A percentile compares a stretch with the other conserved stretches of the same genome.
Conservation (phyloP, 2,888 invertebrate species). For the Rhodophaea formosa region DNA sequence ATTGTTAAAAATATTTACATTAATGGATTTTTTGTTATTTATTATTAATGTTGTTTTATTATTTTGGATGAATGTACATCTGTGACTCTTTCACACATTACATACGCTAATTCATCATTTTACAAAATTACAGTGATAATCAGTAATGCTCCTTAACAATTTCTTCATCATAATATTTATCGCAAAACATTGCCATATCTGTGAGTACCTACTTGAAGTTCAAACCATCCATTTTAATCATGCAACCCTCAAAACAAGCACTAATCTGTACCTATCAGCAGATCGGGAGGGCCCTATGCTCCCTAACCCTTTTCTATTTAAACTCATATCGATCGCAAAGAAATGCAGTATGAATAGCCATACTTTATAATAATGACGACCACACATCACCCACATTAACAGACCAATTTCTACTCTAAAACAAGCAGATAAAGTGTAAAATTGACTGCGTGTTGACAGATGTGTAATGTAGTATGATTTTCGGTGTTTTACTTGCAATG, state of each 20-base stretch:
- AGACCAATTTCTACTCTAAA: not conserved
- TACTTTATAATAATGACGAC: slow-evolving; percentile 22
- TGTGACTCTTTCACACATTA: too few relatives aligned
- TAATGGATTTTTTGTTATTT: too few relatives aligned
- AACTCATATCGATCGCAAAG: slow-evolving; percentile 40
- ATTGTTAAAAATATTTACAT: too few relatives aligned
- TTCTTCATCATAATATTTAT: too few relatives aligned
- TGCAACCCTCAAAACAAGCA: slow-evolving; percentile 15
- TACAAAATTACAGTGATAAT: too few relatives aligned
- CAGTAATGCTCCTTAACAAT: too few relatives aligned
- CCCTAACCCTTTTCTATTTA: slow-evolving; percentile 67
- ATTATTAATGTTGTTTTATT: too few relatives aligned
- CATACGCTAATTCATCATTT: too few relatives aligned
- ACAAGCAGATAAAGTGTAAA: not conserved
- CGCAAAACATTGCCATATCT: too few relatives aligned
- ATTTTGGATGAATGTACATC: too few relatives aligned
- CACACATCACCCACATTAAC: slow-evolving; percentile 1
- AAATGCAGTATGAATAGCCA: slow-evolving; percentile 27
- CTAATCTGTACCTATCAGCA: slow-evolving; percentile 20
- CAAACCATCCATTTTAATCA: not conserved
- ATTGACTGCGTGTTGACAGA: not conserved
- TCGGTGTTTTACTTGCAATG: not conserved
- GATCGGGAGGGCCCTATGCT: slow-evolving; percentile 41
- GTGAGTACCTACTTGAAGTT: not conserved
- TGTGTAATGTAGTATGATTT: slow-evolving; percentile 10